Percentiles rank a stretch among this genome's conserved stretches.
Conservation (phyloP, 2,888 invertebrate genomes). For the Metalampra italica region DNA sequence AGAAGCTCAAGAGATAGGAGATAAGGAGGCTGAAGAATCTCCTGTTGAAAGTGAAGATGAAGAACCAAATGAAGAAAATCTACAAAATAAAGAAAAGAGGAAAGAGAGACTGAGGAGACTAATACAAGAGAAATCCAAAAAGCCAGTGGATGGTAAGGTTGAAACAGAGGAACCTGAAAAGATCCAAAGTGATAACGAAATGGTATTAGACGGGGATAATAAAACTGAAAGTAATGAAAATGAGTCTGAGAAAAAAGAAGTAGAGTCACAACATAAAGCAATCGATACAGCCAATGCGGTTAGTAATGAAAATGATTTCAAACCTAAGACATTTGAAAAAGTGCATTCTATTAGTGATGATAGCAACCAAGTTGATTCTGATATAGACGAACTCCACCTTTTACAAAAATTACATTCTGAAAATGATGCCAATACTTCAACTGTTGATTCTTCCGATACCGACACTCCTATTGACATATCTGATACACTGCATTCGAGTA, state of each 20-base stretch:
- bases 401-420: slow-evolving; percentile 57
- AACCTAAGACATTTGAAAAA: slow-evolving; percentile 18
- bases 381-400: slow-evolving; percentile 59
- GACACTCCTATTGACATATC: slow-evolving; percentile 56
- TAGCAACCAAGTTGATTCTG: slow-evolving; percentile 44
- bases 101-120: slow-evolving; percentile 55
- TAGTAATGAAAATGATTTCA: slow-evolving; percentile 14
- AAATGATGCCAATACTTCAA: slow-evolving; percentile 42
- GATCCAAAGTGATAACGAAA: not conserved
- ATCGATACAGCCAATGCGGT: not conserved
- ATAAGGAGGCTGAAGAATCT: slow-evolving; percentile 69
- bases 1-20: slow-evolving; percentile 62
- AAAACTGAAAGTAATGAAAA: not conserved
- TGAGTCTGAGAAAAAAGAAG: not conserved
- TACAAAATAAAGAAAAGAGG: slow-evolving; percentile 47
- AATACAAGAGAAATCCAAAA: slow-evolving; percentile 50
- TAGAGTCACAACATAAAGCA: not conserved
- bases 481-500: slow-evolving; percentile 47
- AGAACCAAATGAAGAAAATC: slow-evolving; percentile 33
- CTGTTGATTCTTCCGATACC: slow-evolving; percentile 46
- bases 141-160: slow-evolving; percentile 12
- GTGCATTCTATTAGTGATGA: slow-evolving; percentile 39
- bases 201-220: not conserved
- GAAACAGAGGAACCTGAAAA: slow-evolving; percentile 14
- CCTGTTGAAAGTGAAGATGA: slow-evolving; percentile 66